Evolutionary conservation across 2,888 invertebrate genomes (phyloP), one percentile per base, ranked within the genome.

Genomic region (Scrobipalpa atriplicella): DNA sequence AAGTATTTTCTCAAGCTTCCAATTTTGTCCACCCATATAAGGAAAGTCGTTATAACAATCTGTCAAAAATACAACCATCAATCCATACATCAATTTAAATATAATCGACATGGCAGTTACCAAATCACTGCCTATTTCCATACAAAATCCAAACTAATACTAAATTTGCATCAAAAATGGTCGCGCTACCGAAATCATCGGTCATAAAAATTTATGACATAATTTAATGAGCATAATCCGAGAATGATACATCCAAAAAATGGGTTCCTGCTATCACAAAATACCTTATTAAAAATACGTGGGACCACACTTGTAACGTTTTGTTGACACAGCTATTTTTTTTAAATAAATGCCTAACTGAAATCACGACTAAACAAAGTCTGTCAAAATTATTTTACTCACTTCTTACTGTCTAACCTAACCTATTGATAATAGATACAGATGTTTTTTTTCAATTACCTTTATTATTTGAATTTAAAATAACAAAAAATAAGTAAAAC

Each of bases 201-300:
- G 29, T 68, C 67, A 72, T 70, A 74, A 75, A 70, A 72, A 65
- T 68, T 72, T 69, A 71, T 69, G 68, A 66, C 70, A 70, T 69
- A 71, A 68, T 66, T 52, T 63, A 19, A 62, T 63, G 47, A 36
- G 52, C 16, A 8, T 8, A 38, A 16, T 51, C 10, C 36, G 19
- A 21, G 29, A 11, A 2, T 47, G n/a, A 13, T 19, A n/a, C 11
- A 11, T 2, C 18, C 21, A 21, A 62, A 21, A n/a, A 18, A 8
- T 10, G 29, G 36, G 62, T 47, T 62, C 29, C 51, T 8, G 47
- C 7, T 2, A 21, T 19, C 8, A 18, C 2, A 54, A 1, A n/a
- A 5, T 29, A 29, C 2, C 29, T 29, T 19, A 18, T 21, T 21
- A 16, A 39, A 29, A 29, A 29, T 29, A 29, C 5, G 2, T 29